Percentiles rank a stretch among this genome's conserved stretches.
phyloP scores from a whole-genome alignment of 2,797 vertebrate species.

The Semotilus atromaculatus region DNA sequence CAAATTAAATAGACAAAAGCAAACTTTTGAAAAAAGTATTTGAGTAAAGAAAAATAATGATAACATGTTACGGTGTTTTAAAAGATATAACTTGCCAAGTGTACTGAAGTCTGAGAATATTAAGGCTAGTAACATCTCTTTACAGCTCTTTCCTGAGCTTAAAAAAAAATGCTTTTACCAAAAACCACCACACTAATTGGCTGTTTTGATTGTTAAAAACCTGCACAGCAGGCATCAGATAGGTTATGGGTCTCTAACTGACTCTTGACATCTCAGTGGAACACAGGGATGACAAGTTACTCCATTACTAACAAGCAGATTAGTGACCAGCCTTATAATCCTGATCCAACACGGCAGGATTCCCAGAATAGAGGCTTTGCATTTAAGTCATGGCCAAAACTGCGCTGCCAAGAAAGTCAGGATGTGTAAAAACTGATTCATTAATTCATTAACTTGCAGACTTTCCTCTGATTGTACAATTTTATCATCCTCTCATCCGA shows the following conservation, averaged over 20 bases:
- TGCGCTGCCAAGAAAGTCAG: slow-evolving; percentile 15
- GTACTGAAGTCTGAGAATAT: background rate
- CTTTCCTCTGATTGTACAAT: background rate
- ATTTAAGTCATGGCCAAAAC: slow-evolving; percentile 34
- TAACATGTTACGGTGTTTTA: background rate
- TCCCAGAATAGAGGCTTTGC: slow-evolving; percentile 67
- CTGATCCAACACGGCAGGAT: slow-evolving; percentile 71
- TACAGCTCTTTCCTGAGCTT: background rate
- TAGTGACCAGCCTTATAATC: slow-evolving; percentile 68
- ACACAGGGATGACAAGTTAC: slow-evolving; percentile 60
- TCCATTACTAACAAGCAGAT: slow-evolving; percentile 59
- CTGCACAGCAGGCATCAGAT: background rate
- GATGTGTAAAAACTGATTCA: slow-evolving; percentile 4
- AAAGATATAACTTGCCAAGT: background rate
- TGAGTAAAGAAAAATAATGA: background rate
- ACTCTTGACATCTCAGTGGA: slow-evolving; percentile 54
- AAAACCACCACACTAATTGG: background rate
- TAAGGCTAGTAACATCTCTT: background rate
- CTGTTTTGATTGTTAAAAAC: background rate
- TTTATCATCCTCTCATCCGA: slow-evolving; percentile 12
- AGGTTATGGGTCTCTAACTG: slow-evolving; percentile 29
- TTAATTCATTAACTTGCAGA: slow-evolving; percentile 2
- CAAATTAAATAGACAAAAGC: background rate
- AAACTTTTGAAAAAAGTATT: too few relatives aligned
- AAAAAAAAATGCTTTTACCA: background rate